Conservation (phyloP, 2,797 vertebrate species). For the Eleutherodactylus coqui region DNA sequence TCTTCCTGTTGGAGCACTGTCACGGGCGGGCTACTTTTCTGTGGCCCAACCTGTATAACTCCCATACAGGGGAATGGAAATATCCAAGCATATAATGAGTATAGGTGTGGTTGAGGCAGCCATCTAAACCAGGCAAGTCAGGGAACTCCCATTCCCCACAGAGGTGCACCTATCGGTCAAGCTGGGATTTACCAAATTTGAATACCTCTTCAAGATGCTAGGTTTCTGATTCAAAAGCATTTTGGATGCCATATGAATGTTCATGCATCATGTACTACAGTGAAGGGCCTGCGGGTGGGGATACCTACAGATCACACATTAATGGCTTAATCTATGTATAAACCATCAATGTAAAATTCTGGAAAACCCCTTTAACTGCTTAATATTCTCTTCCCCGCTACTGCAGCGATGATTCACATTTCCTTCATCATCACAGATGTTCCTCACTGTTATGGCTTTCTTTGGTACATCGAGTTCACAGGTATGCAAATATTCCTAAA, state of each 20-base stretch:
- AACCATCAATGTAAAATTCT: neutral
- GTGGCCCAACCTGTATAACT: too few relatives aligned
- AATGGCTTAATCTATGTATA: neutral
- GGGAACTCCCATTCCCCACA: too few relatives aligned
- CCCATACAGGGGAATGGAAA: too few relatives aligned
- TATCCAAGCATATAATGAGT: too few relatives aligned
- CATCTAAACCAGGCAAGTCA: too few relatives aligned
- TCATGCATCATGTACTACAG: neutral
- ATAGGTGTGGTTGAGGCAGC: too few relatives aligned
- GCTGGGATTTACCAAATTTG: too few relatives aligned
- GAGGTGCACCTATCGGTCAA: too few relatives aligned
- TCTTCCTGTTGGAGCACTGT: too few relatives aligned
- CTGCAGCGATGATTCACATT: neutral
- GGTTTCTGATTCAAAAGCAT: neutral
- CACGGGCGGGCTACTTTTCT: too few relatives aligned
- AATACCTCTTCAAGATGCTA: too few relatives aligned
- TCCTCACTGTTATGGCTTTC: neutral
- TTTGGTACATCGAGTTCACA: neutral
- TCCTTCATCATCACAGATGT: neutral
- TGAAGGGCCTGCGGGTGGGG: neutral
- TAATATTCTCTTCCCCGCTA: neutral
- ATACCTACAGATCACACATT: neutral
- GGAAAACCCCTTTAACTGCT: neutral
- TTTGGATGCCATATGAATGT: neutral
- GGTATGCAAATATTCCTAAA: conserved; percentile 4